Evolutionary conservation across 2,113 vertebrate genomes (phyloP).

Genomic region (Limnothrissa miodon): DNA sequence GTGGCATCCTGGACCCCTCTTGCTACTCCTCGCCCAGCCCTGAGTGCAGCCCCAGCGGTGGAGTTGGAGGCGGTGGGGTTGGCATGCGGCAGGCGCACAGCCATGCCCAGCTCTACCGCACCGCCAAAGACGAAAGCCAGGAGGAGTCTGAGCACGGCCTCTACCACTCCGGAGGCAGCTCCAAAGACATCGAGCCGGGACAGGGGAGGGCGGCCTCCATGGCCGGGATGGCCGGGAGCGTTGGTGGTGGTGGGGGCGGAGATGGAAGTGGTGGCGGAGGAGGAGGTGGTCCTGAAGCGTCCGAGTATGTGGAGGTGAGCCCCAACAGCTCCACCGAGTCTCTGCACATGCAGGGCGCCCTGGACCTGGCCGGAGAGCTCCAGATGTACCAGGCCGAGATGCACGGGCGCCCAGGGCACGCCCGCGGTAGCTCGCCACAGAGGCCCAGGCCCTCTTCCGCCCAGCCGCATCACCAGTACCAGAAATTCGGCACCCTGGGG

Average conservation of each 20-base stretch:
- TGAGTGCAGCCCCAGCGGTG: conserved; percentile 71
- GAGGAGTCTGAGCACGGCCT: conserved; percentile 81
- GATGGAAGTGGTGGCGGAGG: conserved; percentile 52
- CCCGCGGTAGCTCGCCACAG: conserved; percentile 73
- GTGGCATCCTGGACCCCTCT: conserved; percentile 54
- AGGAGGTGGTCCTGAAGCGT: conserved; percentile 67
- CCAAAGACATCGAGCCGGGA: conserved; percentile 73
- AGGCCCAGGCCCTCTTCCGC: conserved; percentile 61
- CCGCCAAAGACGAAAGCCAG: conserved; percentile 79
- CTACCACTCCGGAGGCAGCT: conserved; percentile 80
- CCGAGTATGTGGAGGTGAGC: conserved; percentile 79
- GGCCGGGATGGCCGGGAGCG: neutral
- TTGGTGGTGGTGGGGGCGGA: too few species aligned
- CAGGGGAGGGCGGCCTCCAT: neutral
- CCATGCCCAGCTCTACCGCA: conserved; percentile 74
- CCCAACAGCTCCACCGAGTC: conserved; percentile 90
- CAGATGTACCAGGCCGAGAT: conserved; percentile 85
- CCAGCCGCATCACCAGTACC: conserved; percentile 82
- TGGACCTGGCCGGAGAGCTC: conserved; percentile 83
- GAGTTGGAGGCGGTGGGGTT: conserved; percentile 22
- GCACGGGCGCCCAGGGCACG: conserved; percentile 64
- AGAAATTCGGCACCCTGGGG: conserved; percentile 84
- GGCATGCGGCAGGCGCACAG: conserved; percentile 74
- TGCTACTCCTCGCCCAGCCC: conserved; percentile 72
- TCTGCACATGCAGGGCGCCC: conserved; percentile 77